Conservation (phyloP, 1,140 invertebrate species). For the Dinoponera quadriceps region DNA sequence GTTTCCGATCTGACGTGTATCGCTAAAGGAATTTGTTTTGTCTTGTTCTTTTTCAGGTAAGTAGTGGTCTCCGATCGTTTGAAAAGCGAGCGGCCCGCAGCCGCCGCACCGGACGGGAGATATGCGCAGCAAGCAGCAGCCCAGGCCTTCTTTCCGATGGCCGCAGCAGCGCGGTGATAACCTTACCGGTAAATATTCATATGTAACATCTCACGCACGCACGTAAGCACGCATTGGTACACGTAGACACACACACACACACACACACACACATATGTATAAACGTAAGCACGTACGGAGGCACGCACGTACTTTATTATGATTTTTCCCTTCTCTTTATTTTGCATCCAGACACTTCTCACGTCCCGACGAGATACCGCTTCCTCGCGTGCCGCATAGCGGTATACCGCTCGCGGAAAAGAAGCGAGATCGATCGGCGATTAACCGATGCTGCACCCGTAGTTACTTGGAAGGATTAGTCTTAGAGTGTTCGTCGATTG, state of each 20-base stretch:
- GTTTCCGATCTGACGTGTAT: not conserved
- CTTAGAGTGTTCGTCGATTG: not conserved
- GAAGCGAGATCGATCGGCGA: constrained; percentile 34
- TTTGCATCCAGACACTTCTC: constrained; percentile 49
- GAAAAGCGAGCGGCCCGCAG: constrained; percentile 81
- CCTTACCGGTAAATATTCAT: constrained; percentile 85
- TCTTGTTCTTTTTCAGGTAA: constrained; percentile 82
- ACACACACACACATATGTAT: constrained; percentile 41
- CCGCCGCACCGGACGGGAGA: constrained; percentile 83
- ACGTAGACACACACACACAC: constrained; percentile 2
- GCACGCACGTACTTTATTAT: constrained; percentile 21
- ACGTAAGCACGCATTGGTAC: constrained; percentile 29
- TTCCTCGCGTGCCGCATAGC: constrained; percentile 34
- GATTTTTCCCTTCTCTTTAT: constrained; percentile 4
- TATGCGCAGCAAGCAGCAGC: constrained; percentile 86
- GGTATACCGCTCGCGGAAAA: constrained; percentile 60
- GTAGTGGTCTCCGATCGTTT: constrained; percentile 85
- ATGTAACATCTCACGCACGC: constrained; percentile 62
- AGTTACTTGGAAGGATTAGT: constrained; percentile 13
- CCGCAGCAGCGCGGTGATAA: constrained; percentile 85
- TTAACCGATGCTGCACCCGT: constrained; percentile 21
- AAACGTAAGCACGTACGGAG: constrained; percentile 41
- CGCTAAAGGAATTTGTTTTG: constrained; percentile 11
- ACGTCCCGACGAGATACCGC: constrained; percentile 32
- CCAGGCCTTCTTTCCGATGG: constrained; percentile 86